Conservation (phyloP, 1,140 invertebrate genomes). For the Drosophila varians region DNA sequence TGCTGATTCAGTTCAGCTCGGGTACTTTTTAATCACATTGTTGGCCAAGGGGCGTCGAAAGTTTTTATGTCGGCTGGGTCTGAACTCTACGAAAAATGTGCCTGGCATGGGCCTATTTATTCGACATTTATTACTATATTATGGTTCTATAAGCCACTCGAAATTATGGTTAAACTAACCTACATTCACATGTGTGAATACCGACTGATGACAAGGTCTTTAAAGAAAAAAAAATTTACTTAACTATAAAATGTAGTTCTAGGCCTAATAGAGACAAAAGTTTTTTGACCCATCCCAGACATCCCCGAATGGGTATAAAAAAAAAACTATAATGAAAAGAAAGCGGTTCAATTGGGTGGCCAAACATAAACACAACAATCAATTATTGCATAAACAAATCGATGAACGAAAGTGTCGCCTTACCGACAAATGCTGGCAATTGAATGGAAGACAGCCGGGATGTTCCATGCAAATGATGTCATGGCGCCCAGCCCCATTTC, state of each 20-base stretch:
- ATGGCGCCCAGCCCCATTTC: slow-evolving; percentile 10
- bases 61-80: background rate
- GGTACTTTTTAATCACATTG: slow-evolving; percentile 13
- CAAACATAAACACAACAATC: slow-evolving; percentile 44
- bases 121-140: background rate
- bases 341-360: slow-evolving; percentile 34
- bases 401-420: slow-evolving; percentile 45
- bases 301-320: background rate
- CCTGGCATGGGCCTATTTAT: background rate
- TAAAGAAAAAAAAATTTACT: too few relatives aligned
- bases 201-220: too few relatives aligned
- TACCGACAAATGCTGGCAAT: slow-evolving; percentile 30
- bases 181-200: background rate
- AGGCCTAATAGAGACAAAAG: background rate
- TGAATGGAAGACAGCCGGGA: slow-evolving; percentile 5
- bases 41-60: slow-evolving; percentile 26
- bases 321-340: slow-evolving; percentile 10
- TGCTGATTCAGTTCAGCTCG: slow-evolving; percentile 12
- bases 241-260: background rate
- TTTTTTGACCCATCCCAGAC: slow-evolving; percentile 21
- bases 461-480: slow-evolving; percentile 67
- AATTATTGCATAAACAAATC: slow-evolving; percentile 51
- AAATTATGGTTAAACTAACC: background rate
- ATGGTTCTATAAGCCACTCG: background rate
- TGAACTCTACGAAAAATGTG: background rate